Conservation (phyloP, 2,113 vertebrate genomes). For the Thinocorus orbignyianus region DNA sequence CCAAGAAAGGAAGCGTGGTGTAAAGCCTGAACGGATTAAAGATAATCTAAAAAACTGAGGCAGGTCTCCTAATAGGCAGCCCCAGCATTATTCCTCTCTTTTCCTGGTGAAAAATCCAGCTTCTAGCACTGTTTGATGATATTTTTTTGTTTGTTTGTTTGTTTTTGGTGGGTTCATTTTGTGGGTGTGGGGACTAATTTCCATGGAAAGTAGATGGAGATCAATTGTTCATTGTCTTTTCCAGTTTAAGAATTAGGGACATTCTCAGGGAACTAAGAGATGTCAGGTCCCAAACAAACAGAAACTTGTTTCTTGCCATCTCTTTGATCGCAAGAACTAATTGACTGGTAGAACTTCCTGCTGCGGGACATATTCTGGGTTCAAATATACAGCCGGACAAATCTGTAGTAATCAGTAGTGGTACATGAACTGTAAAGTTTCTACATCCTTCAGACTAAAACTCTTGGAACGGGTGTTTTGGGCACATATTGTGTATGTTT, state of each 20-base stretch:
- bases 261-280: neutral
- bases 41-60: neutral
- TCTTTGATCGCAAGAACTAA: neutral
- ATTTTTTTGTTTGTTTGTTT: neutral
- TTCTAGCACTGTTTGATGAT: neutral
- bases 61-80: neutral
- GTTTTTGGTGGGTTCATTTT: neutral
- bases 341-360: neutral
- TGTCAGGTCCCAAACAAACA: neutral
- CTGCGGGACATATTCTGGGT: neutral
- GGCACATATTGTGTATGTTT: neutral
- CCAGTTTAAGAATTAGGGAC: neutral
- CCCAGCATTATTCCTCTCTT: neutral
- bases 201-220: neutral
- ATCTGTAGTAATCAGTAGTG: neutral
- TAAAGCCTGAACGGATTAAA: neutral
- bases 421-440: neutral
- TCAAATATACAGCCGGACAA: neutral
- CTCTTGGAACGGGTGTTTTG: neutral
- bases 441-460: neutral
- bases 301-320: neutral
- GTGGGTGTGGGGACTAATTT: rapidly evolving
- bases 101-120: neutral
- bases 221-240: neutral
- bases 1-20: rapidly evolving